These are phyloP conservation scores for Lasioglossum baleicum DNA, from an alignment of 1,140 invertebrate genomes.

Conservation along the genomic window DNA sequence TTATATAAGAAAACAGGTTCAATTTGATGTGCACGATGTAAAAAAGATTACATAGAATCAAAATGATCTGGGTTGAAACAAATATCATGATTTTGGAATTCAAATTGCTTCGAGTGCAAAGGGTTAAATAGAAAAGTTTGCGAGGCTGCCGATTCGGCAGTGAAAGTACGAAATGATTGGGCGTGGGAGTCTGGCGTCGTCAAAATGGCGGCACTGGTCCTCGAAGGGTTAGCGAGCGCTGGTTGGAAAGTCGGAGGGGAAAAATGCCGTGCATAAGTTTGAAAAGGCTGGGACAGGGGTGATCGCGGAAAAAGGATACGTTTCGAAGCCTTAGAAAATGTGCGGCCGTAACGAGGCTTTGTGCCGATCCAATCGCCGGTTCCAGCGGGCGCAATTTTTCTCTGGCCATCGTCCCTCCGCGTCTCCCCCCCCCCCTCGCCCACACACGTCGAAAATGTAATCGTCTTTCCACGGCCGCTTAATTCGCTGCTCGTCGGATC, in stretches of 20 bases:
- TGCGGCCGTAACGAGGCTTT: slow-evolving; percentile 43
- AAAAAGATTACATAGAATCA: too few relatives aligned
- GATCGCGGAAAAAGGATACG: slow-evolving; percentile 8
- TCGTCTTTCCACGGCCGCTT: slow-evolving; percentile 48
- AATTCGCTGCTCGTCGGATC: slow-evolving; percentile 31
- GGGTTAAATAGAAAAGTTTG: too few relatives aligned
- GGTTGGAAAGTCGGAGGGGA: too few relatives aligned
- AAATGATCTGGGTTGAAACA: too few relatives aligned
- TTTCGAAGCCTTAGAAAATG: slow-evolving; percentile 44
- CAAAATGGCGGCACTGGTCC: too few relatives aligned
- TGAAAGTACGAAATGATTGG: too few relatives aligned
- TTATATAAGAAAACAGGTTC: too few relatives aligned
- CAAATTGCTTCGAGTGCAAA: too few relatives aligned
- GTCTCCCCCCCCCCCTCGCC: background rate
- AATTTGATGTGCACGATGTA: too few relatives aligned
- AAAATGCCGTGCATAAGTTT: background rate
- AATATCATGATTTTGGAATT: too few relatives aligned
- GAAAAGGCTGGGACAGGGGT: background rate
- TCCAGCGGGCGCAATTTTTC: slow-evolving; percentile 35
- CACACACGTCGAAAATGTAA: slow-evolving; percentile 45
- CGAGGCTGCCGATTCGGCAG: too few relatives aligned
- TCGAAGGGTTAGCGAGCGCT: background rate
- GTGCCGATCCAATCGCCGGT: slow-evolving; percentile 33
- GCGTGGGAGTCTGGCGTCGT: too few relatives aligned
- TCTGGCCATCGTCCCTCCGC: background rate